Percentiles rank a stretch among this genome's conserved stretches.
phyloP scores from a whole-genome alignment of 2,797 vertebrate species.

The Ptychobarbus kaznakovi region DNA sequence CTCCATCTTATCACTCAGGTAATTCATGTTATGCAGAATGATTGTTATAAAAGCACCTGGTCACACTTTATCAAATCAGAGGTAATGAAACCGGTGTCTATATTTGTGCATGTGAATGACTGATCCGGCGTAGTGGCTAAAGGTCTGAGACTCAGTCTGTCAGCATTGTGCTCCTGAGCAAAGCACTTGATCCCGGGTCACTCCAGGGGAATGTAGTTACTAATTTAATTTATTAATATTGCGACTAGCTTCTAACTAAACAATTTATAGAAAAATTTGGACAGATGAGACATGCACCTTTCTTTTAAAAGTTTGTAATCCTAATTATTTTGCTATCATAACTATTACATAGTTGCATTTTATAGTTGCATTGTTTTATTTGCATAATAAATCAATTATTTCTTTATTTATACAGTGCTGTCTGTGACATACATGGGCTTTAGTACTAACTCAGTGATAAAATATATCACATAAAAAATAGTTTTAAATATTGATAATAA shows the following conservation, averaged over 20 bases:
- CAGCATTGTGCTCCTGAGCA: constrained; percentile 5
- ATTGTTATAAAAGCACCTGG: neutral
- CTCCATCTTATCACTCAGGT: neutral
- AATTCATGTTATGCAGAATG: neutral
- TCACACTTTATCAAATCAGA: constrained; percentile 10
- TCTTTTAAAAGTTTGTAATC: neutral
- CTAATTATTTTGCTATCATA: neutral
- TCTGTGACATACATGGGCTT: neutral
- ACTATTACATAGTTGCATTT: neutral
- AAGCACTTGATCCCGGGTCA: neutral
- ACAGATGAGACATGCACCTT: neutral
- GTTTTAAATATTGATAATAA: too few species aligned
- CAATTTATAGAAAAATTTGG: neutral
- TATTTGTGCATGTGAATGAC: neutral
- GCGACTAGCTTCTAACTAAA: neutral
- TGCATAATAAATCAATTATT: neutral
- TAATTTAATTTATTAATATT: neutral
- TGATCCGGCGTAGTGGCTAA: neutral
- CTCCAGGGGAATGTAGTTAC: neutral
- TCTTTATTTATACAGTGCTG: neutral
- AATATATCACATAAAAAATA: too few species aligned
- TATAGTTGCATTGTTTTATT: neutral
- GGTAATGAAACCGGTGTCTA: neutral
- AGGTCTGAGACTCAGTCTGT: neutral
- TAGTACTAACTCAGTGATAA: neutral